Percentiles rank a stretch among this genome's conserved stretches.
Evolutionary conservation across 2,113 vertebrate species (phyloP).

Genomic region (Clinocottus analis): DNA sequence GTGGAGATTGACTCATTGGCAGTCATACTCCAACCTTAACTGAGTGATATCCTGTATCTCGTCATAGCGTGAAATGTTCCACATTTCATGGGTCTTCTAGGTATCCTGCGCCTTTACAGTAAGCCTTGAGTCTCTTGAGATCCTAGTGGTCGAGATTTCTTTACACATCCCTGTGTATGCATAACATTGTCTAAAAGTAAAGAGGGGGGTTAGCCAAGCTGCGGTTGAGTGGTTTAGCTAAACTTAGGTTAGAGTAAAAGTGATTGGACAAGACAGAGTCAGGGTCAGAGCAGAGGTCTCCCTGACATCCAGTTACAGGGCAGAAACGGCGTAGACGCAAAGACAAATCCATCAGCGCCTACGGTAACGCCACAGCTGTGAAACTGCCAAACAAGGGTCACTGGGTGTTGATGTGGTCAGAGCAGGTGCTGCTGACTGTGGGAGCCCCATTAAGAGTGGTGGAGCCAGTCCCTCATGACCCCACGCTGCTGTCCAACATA

Average conservation of each 20-base stretch:
- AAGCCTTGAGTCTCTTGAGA: slow-evolving; percentile 26
- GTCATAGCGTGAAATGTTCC: slow-evolving; percentile 66
- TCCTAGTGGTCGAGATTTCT: slow-evolving; percentile 3
- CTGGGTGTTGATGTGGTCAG: slow-evolving; percentile 76
- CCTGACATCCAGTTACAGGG: slow-evolving; percentile 53
- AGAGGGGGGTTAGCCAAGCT: slow-evolving; percentile 19
- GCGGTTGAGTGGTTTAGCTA: slow-evolving; percentile 18
- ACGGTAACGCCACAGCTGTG: slow-evolving; percentile 74
- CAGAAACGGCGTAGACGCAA: slow-evolving; percentile 48
- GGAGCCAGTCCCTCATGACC: slow-evolving; percentile 71
- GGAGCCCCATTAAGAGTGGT: slow-evolving; percentile 70
- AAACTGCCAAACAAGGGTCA: slow-evolving; percentile 75
- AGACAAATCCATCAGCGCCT: slow-evolving; percentile 67
- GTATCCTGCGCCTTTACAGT: slow-evolving; percentile 61
- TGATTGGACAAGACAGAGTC: slow-evolving; percentile 38
- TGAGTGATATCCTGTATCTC: slow-evolving; percentile 49
- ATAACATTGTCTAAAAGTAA: slow-evolving; percentile 12
- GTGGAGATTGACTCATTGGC: slow-evolving; percentile 65
- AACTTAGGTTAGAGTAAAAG: slow-evolving; percentile 45
- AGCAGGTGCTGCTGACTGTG: slow-evolving; percentile 78
- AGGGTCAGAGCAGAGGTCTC: slow-evolving; percentile 44
- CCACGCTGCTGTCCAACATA: slow-evolving; percentile 40
- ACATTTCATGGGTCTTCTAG: slow-evolving; percentile 69
- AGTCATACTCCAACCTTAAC: slow-evolving; percentile 34
- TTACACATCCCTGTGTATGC: slow-evolving; percentile 30